Base-by-base conservation (phyloP, 2,797 vertebrate genomes). In the Agapornis canus region DNA sequence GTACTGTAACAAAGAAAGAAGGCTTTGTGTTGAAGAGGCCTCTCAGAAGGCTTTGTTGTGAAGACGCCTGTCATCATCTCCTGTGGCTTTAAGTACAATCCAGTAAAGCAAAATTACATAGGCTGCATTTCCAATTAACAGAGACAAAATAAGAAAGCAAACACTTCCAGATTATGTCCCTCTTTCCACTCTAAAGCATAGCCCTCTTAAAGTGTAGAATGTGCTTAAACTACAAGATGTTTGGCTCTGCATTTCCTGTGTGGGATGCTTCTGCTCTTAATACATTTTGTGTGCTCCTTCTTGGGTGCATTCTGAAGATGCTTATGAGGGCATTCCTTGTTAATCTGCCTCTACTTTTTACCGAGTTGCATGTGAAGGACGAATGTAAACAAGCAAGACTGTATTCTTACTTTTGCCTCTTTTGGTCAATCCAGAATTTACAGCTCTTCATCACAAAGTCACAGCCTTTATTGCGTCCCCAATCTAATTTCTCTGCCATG, bases 401-500 rank as follows among this genome's bases (percentile, higher is more conserved):
- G 9, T 11, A 73, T 68, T 73, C 98, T 98, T 97, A 99, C 99
- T 97, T 98, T 89, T 98, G 98, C 27, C 92, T 98, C 95, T 99
- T 99, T 52, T 97, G 96, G 82, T 99, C 98, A 76, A 99, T 99
- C 99, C 99, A 99, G 97, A 99, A 99, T 96, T 99, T 99, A 97
- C 99, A 99, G 97, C 99, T 99, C 98, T 99, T 99, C 98, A 98
- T 98, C 80, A 98, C 99, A 60, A 99, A 99, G 97, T 99, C 99
- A 83, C 99, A 99, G 92, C 99, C 99, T 96, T 99, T 98, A 82
- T 98, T 98, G 20, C 98, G 98, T 42, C 99, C 99, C 99, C 99
- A 99, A 76, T 99, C 99, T 94, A 99, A 97, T 87, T 98, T 98
- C 97, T 99, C 98, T 13, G 99, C 99, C 98, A 99, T 98, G 98